phyloP scores from a whole-genome alignment of 1,140 invertebrate species.

The Wasmannia auropunctata region DNA sequence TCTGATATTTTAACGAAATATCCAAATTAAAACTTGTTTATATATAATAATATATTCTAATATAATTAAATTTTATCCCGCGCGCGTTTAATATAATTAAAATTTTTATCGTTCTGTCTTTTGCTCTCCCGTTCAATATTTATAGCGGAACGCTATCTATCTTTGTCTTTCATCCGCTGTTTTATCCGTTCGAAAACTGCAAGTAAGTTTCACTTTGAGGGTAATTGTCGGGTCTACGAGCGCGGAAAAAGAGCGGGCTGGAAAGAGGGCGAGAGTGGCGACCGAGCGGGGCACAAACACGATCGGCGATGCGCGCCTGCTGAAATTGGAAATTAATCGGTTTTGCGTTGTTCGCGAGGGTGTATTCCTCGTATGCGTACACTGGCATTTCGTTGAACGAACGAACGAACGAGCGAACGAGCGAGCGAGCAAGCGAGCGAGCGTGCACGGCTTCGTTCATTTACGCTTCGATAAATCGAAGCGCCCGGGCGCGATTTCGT shows the following conservation, averaged over 20 bases:
- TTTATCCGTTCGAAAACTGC: constrained; percentile 13
- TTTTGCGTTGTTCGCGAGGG: constrained; percentile 50
- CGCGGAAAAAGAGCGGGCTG: constrained; percentile 28
- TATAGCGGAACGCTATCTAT: background rate
- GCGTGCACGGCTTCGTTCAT: constrained; percentile 57
- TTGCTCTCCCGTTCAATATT: background rate
- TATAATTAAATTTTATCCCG: background rate
- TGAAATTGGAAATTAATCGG: constrained; percentile 64
- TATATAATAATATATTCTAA: background rate
- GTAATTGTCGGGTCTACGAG: constrained; percentile 25
- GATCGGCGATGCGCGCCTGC: constrained; percentile 52
- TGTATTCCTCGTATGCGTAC: constrained; percentile 26
- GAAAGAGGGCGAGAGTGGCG: constrained; percentile 3
- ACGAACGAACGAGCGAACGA: constrained; percentile 15
- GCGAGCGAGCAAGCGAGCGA: background rate
- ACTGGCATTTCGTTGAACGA: constrained; percentile 37
- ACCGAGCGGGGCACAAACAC: constrained; percentile 47
- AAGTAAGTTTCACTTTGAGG: constrained; percentile 47
- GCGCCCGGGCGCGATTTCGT: constrained; percentile 57
- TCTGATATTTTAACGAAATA: background rate
- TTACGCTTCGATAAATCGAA: constrained; percentile 41
- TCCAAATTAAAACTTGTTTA: background rate
- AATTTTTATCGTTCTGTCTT: background rate
- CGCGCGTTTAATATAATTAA: background rate
- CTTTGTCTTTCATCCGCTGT: background rate